Evolutionary conservation across 2,888 invertebrate species (phyloP), one percentile per base, ranked within the genome.

Genomic region (Cecidostiba fungosa): DNA sequence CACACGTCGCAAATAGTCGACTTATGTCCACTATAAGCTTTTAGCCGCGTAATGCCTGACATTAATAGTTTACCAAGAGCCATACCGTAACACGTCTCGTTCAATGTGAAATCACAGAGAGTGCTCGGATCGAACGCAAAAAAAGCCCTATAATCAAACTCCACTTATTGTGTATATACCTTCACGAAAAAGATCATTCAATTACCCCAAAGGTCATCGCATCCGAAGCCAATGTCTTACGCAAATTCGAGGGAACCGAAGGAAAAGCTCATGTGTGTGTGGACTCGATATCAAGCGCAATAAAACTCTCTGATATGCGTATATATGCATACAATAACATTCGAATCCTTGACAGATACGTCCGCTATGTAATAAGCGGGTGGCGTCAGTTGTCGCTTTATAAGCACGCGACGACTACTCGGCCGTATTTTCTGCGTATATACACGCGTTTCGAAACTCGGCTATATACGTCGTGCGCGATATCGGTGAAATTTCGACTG

Each of bases 361-460:
- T 80, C 80, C 72, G 70, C 50, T 69, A 47, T 29, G 19, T 80
- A 80, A 80, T 80, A 36, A 80, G 39, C 80, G 72, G 72, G 80
- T 80, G 54, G 69, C 29, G 59, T 19, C 39, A 54, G 23, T 66
- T 23, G 14, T 62, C 43, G 69, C 26, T 69, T 10, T 32, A 32
- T 32, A 14, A 26, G 14, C 69, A 32, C 69, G 69, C 69, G 69
- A 29, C 26, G 29, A 66, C 29, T 14, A 36, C 36, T 10, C 23
- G 66, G 14, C 5, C 36, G n/a, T n/a, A n/a, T 39, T 39, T 43
- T 39, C 62, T 29, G 16, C 12, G 62, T 6, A 6, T 29, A 59
- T 23, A 32, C 3, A 23, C 2, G 10, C 23, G 59, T 36, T n/a
- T 36, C 36, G 70, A 70, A n/a, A 36, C 32, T 70, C 8, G 29